Base-by-base conservation (phyloP, 2,113 vertebrate genomes). In the Pleuronectes platessa region DNA sequence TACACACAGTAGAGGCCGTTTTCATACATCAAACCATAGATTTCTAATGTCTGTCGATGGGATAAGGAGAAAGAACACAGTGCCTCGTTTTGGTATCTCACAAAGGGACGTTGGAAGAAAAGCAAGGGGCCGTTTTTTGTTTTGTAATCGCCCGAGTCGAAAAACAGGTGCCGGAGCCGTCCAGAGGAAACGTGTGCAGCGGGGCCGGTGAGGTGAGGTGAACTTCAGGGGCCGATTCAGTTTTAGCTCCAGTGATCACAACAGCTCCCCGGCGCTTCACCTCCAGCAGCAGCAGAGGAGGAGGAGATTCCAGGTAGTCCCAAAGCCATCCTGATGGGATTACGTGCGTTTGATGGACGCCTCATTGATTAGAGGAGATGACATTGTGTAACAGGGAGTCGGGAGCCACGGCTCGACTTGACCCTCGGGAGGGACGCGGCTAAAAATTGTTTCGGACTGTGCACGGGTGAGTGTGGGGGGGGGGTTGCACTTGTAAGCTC, bases 281-380 rank as follows among this genome's bases (percentile, higher is more conserved):
- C 79, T 72, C 35, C 60, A 79, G 78, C 53, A 56, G 59, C 55
- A 79, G 78, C 53, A 56, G 59, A 53, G 82, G 65, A 74, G 76
- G 70, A 67, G 53, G 54, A 49, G 77, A 72, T 84, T 83, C 81
- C 69, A 83, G 56, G 51, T 78, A 81, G 79, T 78, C 84, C 78
- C 71, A 87, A 92, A 90, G 77, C 83, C 69, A 74, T 66, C 68
- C 82, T 91, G 82, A 94, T 87, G 60, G 85, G 92, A 94, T 93
- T 91, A 88, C 60, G 83, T 61, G 65, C 65, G 76, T 71, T 78
- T 85, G 68, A 87, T 87, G 65, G 82, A 89, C 86, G 73, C 49
- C 61, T 40, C 40, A 20, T 83, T 82, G 75, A 90, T 84, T 86
- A 81, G 79, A 82, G 68, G 59, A 69, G 72, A 85, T 64, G 51